phyloP scores from a whole-genome alignment of 2,797 vertebrate species.

The Knipowitschia caucasica region DNA sequence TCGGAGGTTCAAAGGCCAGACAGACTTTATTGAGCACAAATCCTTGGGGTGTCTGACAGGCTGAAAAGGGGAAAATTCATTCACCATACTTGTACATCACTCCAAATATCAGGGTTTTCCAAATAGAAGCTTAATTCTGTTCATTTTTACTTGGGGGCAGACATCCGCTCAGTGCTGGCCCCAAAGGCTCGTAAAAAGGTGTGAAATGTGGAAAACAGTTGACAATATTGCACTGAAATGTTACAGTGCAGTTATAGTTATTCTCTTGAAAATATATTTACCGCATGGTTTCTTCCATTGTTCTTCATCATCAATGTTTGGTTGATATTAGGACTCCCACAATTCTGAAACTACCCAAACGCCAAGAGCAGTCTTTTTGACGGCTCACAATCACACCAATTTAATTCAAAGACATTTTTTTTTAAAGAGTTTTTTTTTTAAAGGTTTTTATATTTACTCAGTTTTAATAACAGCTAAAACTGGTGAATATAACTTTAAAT shows the following conservation, averaged over 20 bases:
- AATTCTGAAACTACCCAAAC: too few species aligned
- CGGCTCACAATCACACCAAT: too few species aligned
- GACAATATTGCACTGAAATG: conserved; percentile 6
- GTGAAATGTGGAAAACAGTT: conserved; percentile 45
- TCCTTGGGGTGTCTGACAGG: conserved; percentile 64
- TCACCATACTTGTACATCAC: conserved; percentile 22
- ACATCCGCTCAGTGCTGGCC: conserved; percentile 43
- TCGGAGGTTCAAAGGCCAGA: conserved; percentile 62
- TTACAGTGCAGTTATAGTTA: background rate
- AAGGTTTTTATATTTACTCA: too few species aligned
- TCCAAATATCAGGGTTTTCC: conserved; percentile 15
- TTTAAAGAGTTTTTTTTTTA: too few species aligned
- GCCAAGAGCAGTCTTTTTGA: too few species aligned
- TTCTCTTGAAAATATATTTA: background rate
- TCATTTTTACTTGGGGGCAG: conserved; percentile 32
- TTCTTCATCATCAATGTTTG: background rate
- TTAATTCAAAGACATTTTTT: too few species aligned
- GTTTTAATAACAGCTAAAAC: too few species aligned
- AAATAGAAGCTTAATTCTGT: conserved; percentile 37
- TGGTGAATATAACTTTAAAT: too few species aligned
- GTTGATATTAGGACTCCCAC: too few species aligned
- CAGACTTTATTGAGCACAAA: conserved; percentile 65
- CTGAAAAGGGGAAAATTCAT: conserved; percentile 48
- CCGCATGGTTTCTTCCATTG: background rate
- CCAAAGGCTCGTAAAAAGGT: conserved; percentile 34